Base-by-base conservation (phyloP, 1,140 invertebrate species). In the Eueides isabella region DNA sequence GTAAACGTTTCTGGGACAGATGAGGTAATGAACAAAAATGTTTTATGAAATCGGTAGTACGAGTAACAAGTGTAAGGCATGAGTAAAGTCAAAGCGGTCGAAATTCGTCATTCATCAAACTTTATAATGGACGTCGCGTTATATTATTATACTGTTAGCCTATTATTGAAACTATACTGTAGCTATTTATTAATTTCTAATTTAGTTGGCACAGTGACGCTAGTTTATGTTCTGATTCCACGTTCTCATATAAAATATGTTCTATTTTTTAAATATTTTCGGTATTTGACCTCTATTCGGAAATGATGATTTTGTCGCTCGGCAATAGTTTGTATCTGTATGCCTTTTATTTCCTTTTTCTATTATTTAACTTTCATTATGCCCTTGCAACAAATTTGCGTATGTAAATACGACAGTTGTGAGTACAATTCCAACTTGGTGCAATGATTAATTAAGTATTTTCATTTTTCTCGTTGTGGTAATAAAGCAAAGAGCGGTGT, bases 21-120 rank as follows among this genome's bases (percentile, higher is more conserved):
- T 69, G 67, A 69, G 14, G 67, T 69, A 69, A 69, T 28, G 55
- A 26, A 14, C 55, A 31, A 69, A 69, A 35, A 69, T 62, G 55
- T 62, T 63, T 55, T 14, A 55, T 55, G 23, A 55, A 55, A 55
- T 63, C 61, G 9, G n/a, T 31, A 30, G 14, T 62, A 29, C 61
- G 28, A 30, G 26, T 44, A 19, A 44, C 41, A 44, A 44, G 7
- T 44, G 28, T 1, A 63, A 63, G 61, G 16, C 28, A 63, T 63
- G 30, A 31, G 29, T 63, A 63, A 63, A 12, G 61, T 29, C 26
- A 63, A n/a, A 31, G n/a, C 28, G 14, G 19, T 68, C n/a, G 66
- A 68, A 29, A 16, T 55, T 61, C 48, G 29, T 68, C 44, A 68
- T 68, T 55, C 66, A 55, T 68, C 66, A 68, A 66, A n/a, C 5